Base-by-base conservation (phyloP, 2,113 vertebrate genomes). In the Sminthopsis crassicaudata region DNA sequence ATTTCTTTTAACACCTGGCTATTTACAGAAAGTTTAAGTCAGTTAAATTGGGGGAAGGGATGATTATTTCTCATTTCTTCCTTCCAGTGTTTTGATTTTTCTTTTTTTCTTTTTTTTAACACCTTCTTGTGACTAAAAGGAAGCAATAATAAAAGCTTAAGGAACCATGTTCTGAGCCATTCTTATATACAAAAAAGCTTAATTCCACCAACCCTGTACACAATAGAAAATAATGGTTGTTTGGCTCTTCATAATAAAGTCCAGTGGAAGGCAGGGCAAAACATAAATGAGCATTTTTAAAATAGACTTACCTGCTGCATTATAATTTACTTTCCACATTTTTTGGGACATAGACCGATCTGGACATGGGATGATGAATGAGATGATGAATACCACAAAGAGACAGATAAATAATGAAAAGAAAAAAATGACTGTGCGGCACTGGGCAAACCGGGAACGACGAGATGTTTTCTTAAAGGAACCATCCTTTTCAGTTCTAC, bases 281-380 rank as follows among this genome's bases (percentile, higher is more conserved):
- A 55, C 90, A 7, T 57, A 52, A 57, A 84, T 22, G 67, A 84
- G 23, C 19, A 84, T 84, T 42, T n/a, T 42, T 42, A 84, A 6
- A 84, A 36, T 8, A 46, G 91, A 95, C 98, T 97, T 93, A 99
- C 99, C 99, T 96, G 99, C 98, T 0, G 96, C 36, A 4, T 97
- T 89, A 89, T 99, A 99, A 8, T 97, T 97, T 14, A 92, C 92
- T 97, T 98, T 98, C 99, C 99, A 99, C 0, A 96, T 97, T 9
- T 91, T 91, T 19, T 98, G 97, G 0, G 99, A 99, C 25, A 98
- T 97, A 0, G 99, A 99, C 92, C 99, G 98, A n/a, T 99, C 99
- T 0, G 99, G 99, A 97, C 99, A 99, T 0, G 99, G 99, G 95
- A 99, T 98, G 97, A 99, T 97, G 95, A 99, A 99, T 0, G 99